Conservation (phyloP, 2,113 vertebrate genomes). For the Carollia perspicillata region DNA sequence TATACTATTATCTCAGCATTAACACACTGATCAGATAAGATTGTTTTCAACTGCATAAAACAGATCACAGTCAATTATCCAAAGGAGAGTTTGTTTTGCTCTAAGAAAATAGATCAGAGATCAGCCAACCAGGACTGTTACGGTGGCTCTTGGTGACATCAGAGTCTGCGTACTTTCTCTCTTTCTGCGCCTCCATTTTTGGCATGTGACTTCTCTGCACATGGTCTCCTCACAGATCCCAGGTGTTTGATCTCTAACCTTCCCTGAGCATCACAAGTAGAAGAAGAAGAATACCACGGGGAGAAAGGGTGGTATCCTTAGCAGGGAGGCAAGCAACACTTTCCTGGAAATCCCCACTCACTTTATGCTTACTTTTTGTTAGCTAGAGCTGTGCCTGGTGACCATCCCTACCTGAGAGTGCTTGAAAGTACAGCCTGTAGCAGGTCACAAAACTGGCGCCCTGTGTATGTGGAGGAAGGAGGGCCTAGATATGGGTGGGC, state of each 20-base stretch:
- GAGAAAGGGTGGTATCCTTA: neutral
- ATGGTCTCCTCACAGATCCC: neutral
- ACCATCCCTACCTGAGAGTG: neutral
- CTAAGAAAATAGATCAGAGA: neutral
- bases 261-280: neutral
- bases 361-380: neutral
- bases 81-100: neutral
- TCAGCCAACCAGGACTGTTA: neutral
- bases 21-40: neutral
- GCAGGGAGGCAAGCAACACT: neutral
- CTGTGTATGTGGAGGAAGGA: neutral
- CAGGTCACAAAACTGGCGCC: neutral
- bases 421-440: neutral
- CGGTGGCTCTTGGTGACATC: neutral
- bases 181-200: neutral
- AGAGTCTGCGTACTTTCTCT: neutral
- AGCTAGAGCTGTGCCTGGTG: neutral
- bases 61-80: neutral
- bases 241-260: neutral
- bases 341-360: neutral
- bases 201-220: neutral
- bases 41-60: neutral
- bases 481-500: neutral
- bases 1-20: constrained; percentile 16
- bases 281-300: neutral